Evolutionary conservation across 2,888 invertebrate genomes (phyloP).

Genomic region (Pomacea canaliculata): DNA sequence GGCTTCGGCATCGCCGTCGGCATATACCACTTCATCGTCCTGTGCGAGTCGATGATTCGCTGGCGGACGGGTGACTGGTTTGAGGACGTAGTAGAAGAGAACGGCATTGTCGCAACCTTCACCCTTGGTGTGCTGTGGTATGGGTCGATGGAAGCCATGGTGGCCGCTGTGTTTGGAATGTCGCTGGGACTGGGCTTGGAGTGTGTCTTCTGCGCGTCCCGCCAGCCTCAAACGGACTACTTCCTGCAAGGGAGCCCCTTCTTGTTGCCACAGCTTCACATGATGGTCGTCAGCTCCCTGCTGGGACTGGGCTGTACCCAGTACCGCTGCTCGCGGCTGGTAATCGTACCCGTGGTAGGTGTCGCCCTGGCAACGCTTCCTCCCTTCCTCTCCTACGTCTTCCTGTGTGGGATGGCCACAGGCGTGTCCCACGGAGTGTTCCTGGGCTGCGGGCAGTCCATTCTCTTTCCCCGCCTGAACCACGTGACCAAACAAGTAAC

Average conservation of each 20-base stretch:
- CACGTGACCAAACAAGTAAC: slow-evolving; percentile 29
- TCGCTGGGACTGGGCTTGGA: slow-evolving; percentile 40
- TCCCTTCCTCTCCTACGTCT: slow-evolving; percentile 19
- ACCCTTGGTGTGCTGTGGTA: slow-evolving; percentile 29
- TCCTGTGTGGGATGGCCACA: slow-evolving; percentile 31
- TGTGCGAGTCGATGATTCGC: slow-evolving; percentile 33
- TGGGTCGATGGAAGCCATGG: slow-evolving; percentile 29
- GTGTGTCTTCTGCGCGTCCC: slow-evolving; percentile 34
- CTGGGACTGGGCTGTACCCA: slow-evolving; percentile 32
- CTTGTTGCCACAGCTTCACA: slow-evolving; percentile 26
- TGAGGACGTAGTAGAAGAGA: slow-evolving; percentile 9
- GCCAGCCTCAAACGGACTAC: slow-evolving; percentile 23
- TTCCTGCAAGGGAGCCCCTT: slow-evolving; percentile 19
- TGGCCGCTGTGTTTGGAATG: slow-evolving; percentile 37
- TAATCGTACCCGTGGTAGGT: slow-evolving; percentile 22
- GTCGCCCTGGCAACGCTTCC: slow-evolving; percentile 26
- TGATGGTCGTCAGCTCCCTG: slow-evolving; percentile 29
- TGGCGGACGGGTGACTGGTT: slow-evolving; percentile 33
- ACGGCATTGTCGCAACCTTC: slow-evolving; percentile 18
- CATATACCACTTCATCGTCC: slow-evolving; percentile 33
- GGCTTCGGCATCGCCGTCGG: slow-evolving; percentile 45
- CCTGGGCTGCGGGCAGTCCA: slow-evolving; percentile 36
- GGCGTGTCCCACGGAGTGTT: slow-evolving; percentile 37
- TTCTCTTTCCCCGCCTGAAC: slow-evolving; percentile 38
- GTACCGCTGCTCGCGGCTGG: slow-evolving; percentile 20